Evolutionary conservation across 1,140 invertebrate genomes (phyloP).

Genomic region (Drosophila rhopaloa): DNA sequence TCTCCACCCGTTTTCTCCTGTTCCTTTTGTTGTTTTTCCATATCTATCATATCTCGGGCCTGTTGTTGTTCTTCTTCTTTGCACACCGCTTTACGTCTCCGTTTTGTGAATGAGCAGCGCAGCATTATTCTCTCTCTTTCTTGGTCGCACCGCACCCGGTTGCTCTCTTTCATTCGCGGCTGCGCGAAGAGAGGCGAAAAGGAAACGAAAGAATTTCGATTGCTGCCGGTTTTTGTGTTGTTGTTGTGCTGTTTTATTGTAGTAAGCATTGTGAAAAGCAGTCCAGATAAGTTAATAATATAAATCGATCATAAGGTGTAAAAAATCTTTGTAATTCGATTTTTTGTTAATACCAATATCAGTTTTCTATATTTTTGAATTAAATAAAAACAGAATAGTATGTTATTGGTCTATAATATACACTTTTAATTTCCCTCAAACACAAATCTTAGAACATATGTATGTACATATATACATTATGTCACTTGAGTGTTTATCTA

Average conservation of each 20-base stretch:
- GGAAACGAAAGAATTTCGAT: slow-evolving; percentile 34
- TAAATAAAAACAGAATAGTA: too few relatives aligned
- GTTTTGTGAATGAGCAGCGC: slow-evolving; percentile 73
- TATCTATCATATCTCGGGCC: slow-evolving; percentile 78
- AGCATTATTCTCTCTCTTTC: slow-evolving; percentile 36
- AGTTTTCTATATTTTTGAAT: too few relatives aligned
- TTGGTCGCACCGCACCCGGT: slow-evolving; percentile 17
- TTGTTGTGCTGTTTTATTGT: slow-evolving; percentile 25
- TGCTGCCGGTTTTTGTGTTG: slow-evolving; percentile 32
- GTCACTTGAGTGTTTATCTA: too few relatives aligned
- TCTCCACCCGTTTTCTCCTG: slow-evolving; percentile 38
- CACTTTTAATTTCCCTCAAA: too few relatives aligned
- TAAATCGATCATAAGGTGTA: slow-evolving; percentile 5
- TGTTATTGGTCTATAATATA: too few relatives aligned
- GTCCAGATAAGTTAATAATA: slow-evolving; percentile 27
- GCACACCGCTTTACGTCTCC: slow-evolving; percentile 30
- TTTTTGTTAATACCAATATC: background rate
- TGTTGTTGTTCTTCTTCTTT: slow-evolving; percentile 50
- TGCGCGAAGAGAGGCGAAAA: slow-evolving; percentile 30
- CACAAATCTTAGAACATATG: too few relatives aligned
- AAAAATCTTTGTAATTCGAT: too few relatives aligned
- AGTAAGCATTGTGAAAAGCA: slow-evolving; percentile 21
- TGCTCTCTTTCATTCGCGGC: slow-evolving; percentile 11
- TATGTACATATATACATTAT: too few relatives aligned
- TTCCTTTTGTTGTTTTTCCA: slow-evolving; percentile 66